A percentile compares a stretch with the other conserved stretches of the same genome.
Evolutionary conservation across 2,797 vertebrate species (phyloP).

Genomic region (Sylvilagus floridanus): DNA sequence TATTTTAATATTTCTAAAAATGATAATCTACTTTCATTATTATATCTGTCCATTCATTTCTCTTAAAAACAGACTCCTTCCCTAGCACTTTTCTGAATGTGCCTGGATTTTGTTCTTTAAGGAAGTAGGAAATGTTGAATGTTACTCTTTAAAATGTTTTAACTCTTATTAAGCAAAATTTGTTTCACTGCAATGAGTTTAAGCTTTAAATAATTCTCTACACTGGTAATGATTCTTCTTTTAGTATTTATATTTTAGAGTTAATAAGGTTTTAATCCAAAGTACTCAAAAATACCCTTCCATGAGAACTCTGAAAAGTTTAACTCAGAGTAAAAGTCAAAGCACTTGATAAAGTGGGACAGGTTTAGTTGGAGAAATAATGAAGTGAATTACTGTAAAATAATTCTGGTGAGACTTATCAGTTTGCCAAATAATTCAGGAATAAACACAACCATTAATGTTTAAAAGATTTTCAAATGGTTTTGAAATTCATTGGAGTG

Average conservation of each 20-base stretch:
- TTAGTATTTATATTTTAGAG: not conserved
- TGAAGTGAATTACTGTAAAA: slow-evolving; percentile 37
- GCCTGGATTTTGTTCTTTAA: slow-evolving; percentile 61
- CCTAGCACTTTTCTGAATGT: slow-evolving; percentile 47
- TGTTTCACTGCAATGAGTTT: slow-evolving; percentile 46
- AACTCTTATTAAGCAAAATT: slow-evolving; percentile 23
- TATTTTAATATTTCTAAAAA: slow-evolving; percentile 52
- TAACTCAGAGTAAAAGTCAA: slow-evolving; percentile 21
- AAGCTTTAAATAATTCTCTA: slow-evolving; percentile 40
- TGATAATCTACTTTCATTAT: not conserved
- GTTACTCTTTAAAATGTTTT: slow-evolving; percentile 36
- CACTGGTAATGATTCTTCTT: slow-evolving; percentile 22
- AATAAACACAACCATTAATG: slow-evolving; percentile 53
- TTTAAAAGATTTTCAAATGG: slow-evolving; percentile 49
- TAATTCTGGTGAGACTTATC: slow-evolving; percentile 44
- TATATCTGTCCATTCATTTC: not conserved
- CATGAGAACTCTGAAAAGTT: not conserved
- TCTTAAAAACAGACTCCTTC: not conserved
- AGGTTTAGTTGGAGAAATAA: not conserved
- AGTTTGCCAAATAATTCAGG: slow-evolving; percentile 55
- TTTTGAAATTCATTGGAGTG: slow-evolving; percentile 40
- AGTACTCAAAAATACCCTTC: not conserved
- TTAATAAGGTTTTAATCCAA: slow-evolving; percentile 41
- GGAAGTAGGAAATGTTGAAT: not conserved
- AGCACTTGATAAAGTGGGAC: not conserved